Conservation (phyloP, 2,113 vertebrate species). For the Pardalotus punctatus region DNA sequence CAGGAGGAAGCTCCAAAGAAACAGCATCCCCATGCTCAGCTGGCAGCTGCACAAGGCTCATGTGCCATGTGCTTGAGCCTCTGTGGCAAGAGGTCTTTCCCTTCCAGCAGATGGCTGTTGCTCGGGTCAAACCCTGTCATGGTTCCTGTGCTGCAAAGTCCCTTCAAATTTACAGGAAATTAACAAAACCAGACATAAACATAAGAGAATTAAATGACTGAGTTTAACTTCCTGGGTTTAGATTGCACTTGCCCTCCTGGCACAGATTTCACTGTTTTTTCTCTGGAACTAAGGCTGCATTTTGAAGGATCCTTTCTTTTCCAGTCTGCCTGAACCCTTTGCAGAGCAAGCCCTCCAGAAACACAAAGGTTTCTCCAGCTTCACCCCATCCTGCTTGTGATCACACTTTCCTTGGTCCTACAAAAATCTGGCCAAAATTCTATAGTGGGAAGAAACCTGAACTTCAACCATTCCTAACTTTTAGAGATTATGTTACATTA, state of each 20-base stretch:
- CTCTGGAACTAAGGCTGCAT: background rate
- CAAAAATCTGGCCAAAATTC: background rate
- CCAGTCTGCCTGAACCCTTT: background rate
- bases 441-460: background rate
- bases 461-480: background rate
- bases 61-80: background rate
- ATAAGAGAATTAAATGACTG: constrained; percentile 29
- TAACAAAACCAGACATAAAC: constrained; percentile 55
- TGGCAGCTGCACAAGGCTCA: background rate
- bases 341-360: background rate
- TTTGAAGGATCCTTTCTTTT: background rate
- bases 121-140: background rate
- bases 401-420: background rate
- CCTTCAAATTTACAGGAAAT: constrained; percentile 11
- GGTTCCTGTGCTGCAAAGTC: constrained; percentile 2
- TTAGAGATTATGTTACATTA: background rate
- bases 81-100: constrained; percentile 21
- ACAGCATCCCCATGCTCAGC: background rate
- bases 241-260: background rate
- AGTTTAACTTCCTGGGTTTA: constrained; percentile 19
- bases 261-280: background rate
- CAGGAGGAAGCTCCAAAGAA: background rate
- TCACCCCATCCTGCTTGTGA: background rate
- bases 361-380: background rate
- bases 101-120: constrained; percentile 39